Evolutionary conservation across 2,797 vertebrate species (phyloP).

Genomic region (Tadarida brasiliensis): DNA sequence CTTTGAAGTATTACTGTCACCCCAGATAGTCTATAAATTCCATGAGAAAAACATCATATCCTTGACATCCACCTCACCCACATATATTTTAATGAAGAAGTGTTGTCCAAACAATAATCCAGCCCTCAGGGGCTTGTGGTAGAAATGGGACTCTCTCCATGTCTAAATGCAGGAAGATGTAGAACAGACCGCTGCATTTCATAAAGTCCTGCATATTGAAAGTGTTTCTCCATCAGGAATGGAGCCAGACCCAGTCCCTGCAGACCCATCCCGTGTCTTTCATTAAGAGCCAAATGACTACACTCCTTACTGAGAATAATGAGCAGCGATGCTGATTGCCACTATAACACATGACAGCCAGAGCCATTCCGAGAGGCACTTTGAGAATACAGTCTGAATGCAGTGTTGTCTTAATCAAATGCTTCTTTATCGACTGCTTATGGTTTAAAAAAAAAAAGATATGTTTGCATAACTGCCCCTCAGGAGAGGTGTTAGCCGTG

Average conservation of each 20-base stretch:
- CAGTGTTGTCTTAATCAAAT: constrained; percentile 83
- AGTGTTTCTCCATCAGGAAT: constrained; percentile 75
- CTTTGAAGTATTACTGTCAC: background rate
- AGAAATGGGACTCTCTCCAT: background rate
- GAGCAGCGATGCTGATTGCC: constrained; percentile 71
- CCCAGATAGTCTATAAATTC: background rate
- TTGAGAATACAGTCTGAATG: constrained; percentile 79
- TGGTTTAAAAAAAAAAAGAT: constrained; percentile 73
- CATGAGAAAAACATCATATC: background rate
- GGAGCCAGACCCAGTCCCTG: constrained; percentile 74
- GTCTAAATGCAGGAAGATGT: background rate
- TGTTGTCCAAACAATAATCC: background rate
- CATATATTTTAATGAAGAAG: background rate
- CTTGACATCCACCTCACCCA: background rate
- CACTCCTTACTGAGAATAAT: constrained; percentile 84
- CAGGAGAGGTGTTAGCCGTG: constrained; percentile 57
- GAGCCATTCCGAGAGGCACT: constrained; percentile 79
- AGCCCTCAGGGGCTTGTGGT: background rate
- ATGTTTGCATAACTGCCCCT: constrained; percentile 66
- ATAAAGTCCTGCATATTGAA: constrained; percentile 76
- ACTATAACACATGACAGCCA: constrained; percentile 69
- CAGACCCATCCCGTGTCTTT: constrained; percentile 77
- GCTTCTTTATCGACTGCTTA: constrained; percentile 80
- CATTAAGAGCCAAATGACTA: constrained; percentile 84
- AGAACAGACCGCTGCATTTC: constrained; percentile 39